Base-by-base conservation (phyloP, 2,797 vertebrate genomes). In the Pseudomugil gertrudae region DNA sequence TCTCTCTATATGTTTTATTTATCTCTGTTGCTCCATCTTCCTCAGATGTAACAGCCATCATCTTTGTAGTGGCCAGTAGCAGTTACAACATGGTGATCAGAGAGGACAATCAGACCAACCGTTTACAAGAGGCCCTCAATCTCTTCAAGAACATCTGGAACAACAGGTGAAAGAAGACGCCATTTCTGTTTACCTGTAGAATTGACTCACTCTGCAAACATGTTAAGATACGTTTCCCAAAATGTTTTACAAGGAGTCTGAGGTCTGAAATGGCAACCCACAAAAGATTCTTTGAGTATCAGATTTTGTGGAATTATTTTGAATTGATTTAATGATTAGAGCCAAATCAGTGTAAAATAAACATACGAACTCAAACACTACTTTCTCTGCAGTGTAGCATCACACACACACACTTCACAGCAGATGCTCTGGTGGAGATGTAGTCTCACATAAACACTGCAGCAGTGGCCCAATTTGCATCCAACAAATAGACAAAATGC, bases 121-220 rank as follows among this genome's bases (percentile, higher is more conserved):
- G 98, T 80, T 95, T 99, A 92, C 97, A 98, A 89, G 98, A 99
- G 94, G 97, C 98, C 30, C 96, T 99, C 92, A 98, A 99, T 92
- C 97, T 99, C 86, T 99, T 99, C 93, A 99, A 98, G 95, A 99
- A 97, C 93, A 99, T 99, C 93, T 99, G 98, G 98, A 99, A 99
- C 94, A 99, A 99, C 95, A 97, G 98, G 97, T 99, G 82, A 89
- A 30, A 0, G 54, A 8, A 53, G 1, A n/a, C 2, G 0, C 50
- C 9, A 0, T 24, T 27, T 8, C 14, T 38, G 17, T 45, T n/a
- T 51, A 35, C 30, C n/a, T n/a, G n/a, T n/a, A n/a, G n/a, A n/a
- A n/a, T n/a, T n/a, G n/a, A 24, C 19, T 54, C 29, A 9, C 40
- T 17, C 38, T 45, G 19, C 40, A 21, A 45, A 47, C 14, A 27